These are phyloP conservation scores for Amphipoea lucens DNA, from an alignment of 2,888 invertebrate genomes.

Conservation along the genomic window DNA sequence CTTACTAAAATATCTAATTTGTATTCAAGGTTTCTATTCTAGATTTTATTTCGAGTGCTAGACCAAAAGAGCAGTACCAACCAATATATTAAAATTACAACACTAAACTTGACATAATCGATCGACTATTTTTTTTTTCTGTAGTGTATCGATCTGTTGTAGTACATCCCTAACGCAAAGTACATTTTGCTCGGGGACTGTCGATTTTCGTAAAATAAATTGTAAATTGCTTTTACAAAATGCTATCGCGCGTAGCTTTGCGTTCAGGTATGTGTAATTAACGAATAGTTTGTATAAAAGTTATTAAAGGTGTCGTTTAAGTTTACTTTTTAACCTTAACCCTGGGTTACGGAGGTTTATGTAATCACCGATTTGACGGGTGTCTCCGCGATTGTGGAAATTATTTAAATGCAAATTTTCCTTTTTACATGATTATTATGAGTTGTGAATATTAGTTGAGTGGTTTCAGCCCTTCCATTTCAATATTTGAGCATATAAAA, in stretches of 20 bases:
- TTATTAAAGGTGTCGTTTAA: slow-evolving; percentile 30
- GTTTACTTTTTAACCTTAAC: slow-evolving; percentile 74
- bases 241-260: slow-evolving; percentile 93
- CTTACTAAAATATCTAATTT: neutral
- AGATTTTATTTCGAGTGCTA: neutral
- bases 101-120: neutral
- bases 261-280: slow-evolving; percentile 90
- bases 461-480: neutral
- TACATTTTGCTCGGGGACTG: slow-evolving; percentile 78
- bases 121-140: slow-evolving; percentile 22
- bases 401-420: slow-evolving; percentile 37
- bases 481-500: neutral
- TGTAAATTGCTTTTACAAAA: slow-evolving; percentile 84
- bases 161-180: slow-evolving; percentile 82
- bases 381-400: slow-evolving; percentile 64
- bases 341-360: slow-evolving; percentile 85
- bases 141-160: neutral
- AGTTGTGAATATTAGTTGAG: neutral
- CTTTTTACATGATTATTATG: slow-evolving; percentile 7
- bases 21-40: neutral
- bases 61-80: no score
- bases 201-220: slow-evolving; percentile 76
- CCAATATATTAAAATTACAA: neutral
- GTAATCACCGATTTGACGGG: slow-evolving; percentile 87
- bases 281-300: slow-evolving; percentile 30